Base-by-base conservation (phyloP, 2,797 vertebrate species). In the Dallia pectoralis region DNA sequence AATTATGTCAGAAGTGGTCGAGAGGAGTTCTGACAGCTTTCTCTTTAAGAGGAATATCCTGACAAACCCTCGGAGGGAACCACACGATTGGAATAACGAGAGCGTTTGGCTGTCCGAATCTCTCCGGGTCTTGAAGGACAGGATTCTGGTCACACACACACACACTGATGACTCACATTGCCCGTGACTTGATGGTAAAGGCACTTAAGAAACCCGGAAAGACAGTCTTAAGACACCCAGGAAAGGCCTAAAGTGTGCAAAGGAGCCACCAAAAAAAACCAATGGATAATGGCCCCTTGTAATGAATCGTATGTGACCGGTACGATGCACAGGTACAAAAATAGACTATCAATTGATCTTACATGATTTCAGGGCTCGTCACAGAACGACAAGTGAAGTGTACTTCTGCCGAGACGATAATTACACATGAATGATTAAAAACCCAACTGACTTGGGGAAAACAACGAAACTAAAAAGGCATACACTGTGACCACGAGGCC, bases 131-230 rank as follows among this genome's bases (percentile, higher is more conserved):
- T 69, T 51, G 29, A 22, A 48, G n/a, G 44, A 63, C 59, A 64
- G 69, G 8, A 65, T 33, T 36, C 47, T 22, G n/a, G 16, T 25
- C 16, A 4, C 62, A 22, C 71, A 67, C 14, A 67, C 27, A 12
- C n/a, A 69, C 64, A 36, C 48, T n/a, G n/a, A n/a, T n/a, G 32
- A 47, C 86, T 83, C 33, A 83, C 78, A 89, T 87, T 84, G 86
- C 91, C 87, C 86, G 74, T 84, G 75, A 89, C 82, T 80, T 51
- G 62, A 77, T 74, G 65, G 82, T 84, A 90, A 97, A 98, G 97
- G 97, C 97, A 98, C 97, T 97, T 96, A 82, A 90, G 91, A 94
- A 93, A 95, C 92, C 94, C 93, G 88, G 76, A 94, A 94, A 84
- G 90, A 92, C 91, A 91, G 91, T 91, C 91, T n/a, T n/a, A n/a